Conservation (phyloP, 2,888 invertebrate species). For the Ophonus ardosiacus region DNA sequence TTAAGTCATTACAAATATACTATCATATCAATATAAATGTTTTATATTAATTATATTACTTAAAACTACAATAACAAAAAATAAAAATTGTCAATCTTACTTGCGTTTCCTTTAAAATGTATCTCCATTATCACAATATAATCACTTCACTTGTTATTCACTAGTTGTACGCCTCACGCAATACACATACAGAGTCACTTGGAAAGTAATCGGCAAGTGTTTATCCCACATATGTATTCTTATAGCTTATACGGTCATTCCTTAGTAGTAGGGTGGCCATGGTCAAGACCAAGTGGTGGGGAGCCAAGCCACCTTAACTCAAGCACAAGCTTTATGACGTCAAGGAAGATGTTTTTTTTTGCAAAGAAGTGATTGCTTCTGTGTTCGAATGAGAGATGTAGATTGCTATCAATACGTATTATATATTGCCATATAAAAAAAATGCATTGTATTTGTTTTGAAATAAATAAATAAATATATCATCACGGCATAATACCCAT, state of each 20-base stretch:
- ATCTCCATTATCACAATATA: constrained; percentile 52
- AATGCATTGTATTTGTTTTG: too few relatives aligned
- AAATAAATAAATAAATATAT: too few relatives aligned
- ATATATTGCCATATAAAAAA: too few relatives aligned
- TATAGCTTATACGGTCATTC: constrained; percentile 54
- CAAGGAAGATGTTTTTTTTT: not conserved
- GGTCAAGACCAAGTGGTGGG: constrained; percentile 54
- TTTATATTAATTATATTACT: not conserved
- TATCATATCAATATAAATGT: not conserved
- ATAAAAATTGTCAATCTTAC: constrained; percentile 20
- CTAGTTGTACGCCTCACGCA: not conserved
- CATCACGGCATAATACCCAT: too few relatives aligned
- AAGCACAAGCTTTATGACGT: constrained; percentile 17
- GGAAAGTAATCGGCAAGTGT: constrained; percentile 50
- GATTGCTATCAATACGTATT: too few relatives aligned
- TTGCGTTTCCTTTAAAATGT: constrained; percentile 55
- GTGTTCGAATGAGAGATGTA: too few relatives aligned
- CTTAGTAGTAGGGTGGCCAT: constrained; percentile 59
- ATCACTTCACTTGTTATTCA: constrained; percentile 45
- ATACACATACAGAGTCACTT: constrained; percentile 33
- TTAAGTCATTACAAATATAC: too few relatives aligned
- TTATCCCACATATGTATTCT: constrained; percentile 45
- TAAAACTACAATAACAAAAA: not conserved
- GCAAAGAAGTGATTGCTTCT: not conserved
- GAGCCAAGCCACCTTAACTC: not conserved